Conservation (phyloP, 2,797 vertebrate genomes). For the Phataginus tetradactyla region DNA sequence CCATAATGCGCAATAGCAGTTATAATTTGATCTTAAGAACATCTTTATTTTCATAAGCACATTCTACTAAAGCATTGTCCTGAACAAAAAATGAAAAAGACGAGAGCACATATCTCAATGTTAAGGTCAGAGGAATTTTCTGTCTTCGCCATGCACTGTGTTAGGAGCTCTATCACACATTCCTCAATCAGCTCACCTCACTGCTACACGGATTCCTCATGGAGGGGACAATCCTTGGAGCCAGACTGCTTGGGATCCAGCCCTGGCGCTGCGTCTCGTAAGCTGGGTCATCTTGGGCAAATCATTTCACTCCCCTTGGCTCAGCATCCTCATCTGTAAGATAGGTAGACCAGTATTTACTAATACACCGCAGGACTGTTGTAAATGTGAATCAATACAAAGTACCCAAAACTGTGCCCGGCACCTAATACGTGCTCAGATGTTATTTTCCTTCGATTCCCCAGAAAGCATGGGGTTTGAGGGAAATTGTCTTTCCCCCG, state of each 20-base stretch:
- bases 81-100: background rate
- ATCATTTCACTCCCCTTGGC: background rate
- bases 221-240: background rate
- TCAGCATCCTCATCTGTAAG: background rate
- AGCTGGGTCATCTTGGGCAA: background rate
- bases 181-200: background rate
- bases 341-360: background rate
- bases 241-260: no score
- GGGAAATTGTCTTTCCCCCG: background rate
- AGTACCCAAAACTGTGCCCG: background rate
- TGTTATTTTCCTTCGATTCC: background rate
- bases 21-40: background rate
- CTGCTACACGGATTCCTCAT: background rate
- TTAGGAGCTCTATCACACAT: background rate
- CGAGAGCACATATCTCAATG: background rate
- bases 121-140: background rate
- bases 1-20: background rate
- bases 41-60: background rate
- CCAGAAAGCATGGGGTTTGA: background rate
- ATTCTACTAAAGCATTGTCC: background rate
- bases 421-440: background rate
- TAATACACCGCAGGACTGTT: no score
- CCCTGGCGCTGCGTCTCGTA: background rate
- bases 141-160: accelerated
- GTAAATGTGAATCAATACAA: background rate